Evolutionary conservation across 2,797 vertebrate species (phyloP).

Genomic region (Danio kyathit): DNA sequence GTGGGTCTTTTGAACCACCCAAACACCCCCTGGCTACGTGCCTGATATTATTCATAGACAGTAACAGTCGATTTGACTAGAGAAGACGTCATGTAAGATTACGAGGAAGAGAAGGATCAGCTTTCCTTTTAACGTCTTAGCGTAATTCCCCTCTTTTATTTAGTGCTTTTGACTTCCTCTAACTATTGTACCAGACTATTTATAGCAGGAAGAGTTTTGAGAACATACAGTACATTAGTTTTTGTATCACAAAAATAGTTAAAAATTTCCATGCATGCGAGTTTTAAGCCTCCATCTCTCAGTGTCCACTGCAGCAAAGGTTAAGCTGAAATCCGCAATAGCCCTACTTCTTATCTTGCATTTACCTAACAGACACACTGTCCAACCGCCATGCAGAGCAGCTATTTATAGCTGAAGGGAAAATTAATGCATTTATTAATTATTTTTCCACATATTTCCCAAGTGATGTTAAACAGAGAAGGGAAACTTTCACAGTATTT

Average conservation of each 20-base stretch:
- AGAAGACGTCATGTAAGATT: conserved; percentile 8
- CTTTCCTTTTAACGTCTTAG: conserved; percentile 29
- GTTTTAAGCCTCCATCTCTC: neutral
- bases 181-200: neutral
- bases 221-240: too few relatives aligned
- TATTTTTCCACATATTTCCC: too few relatives aligned
- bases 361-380: neutral
- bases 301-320: neutral
- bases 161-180: conserved; percentile 12
- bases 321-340: neutral
- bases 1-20: too few relatives aligned
- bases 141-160: conserved; percentile 8
- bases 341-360: neutral
- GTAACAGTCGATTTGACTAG: neutral
- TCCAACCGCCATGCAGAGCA: neutral
- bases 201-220: neutral
- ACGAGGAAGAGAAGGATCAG: conserved; percentile 41
- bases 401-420: neutral
- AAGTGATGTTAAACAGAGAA: too few relatives aligned
- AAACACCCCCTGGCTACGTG: too few relatives aligned
- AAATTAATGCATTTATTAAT: too few relatives aligned
- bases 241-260: neutral
- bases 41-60: too few relatives aligned
- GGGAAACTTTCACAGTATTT: too few relatives aligned
- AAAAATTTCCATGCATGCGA: neutral